These are phyloP conservation scores for Phaethon lepturus DNA, from an alignment of 2,113 vertebrate species.

Conservation along the genomic window DNA sequence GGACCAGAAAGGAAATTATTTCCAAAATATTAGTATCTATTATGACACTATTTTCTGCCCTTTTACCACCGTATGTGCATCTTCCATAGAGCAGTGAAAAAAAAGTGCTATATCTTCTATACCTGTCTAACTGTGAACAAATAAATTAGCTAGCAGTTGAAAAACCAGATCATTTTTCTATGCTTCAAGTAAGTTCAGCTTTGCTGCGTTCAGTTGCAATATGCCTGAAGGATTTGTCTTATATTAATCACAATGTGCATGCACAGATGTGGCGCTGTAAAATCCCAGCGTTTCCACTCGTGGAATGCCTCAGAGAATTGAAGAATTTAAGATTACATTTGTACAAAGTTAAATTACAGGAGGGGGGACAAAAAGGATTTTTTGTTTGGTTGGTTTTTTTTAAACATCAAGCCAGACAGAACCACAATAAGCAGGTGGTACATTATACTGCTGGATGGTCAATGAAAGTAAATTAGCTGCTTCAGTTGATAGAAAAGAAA, in stretches of 20 bases:
- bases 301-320: conserved; percentile 25
- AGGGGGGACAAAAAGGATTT: neutral
- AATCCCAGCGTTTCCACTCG: neutral
- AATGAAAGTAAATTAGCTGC: conserved; percentile 81
- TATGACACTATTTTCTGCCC: neutral
- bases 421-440: conserved; percentile 74
- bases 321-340: conserved; percentile 62
- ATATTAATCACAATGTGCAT: conserved; percentile 46
- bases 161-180: conserved; percentile 4
- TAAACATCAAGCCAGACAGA: conserved; percentile 40
- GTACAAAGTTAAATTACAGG: conserved; percentile 61
- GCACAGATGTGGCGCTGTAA: conserved; percentile 48
- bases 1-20: neutral
- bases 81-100: neutral
- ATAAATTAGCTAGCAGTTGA: conserved; percentile 15
- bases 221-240: conserved; percentile 33
- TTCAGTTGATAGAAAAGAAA: conserved; percentile 71
- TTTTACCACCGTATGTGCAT: neutral
- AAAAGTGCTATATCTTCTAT: conserved; percentile 24
- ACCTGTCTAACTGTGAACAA: conserved; percentile 18
- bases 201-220: conserved; percentile 36
- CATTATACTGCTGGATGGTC: conserved; percentile 74
- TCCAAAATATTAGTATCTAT: neutral
- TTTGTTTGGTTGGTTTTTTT: neutral
- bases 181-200: conserved; percentile 40